phyloP scores from a whole-genome alignment of 2,113 vertebrate genomes.

The Beaufortia kweichowensis region DNA sequence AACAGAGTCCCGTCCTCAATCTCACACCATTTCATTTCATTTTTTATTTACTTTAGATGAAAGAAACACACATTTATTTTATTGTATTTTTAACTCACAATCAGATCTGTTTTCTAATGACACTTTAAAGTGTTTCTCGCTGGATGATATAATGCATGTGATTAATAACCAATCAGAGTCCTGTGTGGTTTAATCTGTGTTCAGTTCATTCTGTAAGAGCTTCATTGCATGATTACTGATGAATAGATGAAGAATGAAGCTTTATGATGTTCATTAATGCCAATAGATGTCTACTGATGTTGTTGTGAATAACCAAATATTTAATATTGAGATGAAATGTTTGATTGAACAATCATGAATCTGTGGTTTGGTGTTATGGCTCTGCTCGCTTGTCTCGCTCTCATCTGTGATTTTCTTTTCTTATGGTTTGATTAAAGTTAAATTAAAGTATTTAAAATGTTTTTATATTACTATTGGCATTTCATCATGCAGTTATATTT shows the following conservation, averaged over 20 bases:
- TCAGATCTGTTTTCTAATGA: not conserved
- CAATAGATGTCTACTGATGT: not conserved
- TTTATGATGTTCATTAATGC: too few species aligned
- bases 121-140: not conserved
- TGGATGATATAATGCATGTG: conserved; percentile 22
- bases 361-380: too few species aligned
- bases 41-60: not conserved
- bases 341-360: too few species aligned
- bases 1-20: too few species aligned
- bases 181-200: conserved; percentile 21
- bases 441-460: too few species aligned
- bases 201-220: not conserved
- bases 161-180: conserved; percentile 31
- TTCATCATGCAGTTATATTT: too few species aligned
- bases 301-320: too few species aligned
- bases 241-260: not conserved
- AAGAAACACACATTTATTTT: not conserved
- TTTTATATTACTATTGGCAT: too few species aligned
- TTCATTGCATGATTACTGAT: conserved; percentile 35
- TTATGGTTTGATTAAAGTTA: too few species aligned
- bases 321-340: too few species aligned
- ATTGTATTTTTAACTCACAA: not conserved
- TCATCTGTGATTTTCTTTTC: too few species aligned
- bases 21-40: not conserved
- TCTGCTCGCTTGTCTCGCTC: too few species aligned